phyloP scores from a whole-genome alignment of 1,140 invertebrate species.

The Meloidogyne exigua region DNA sequence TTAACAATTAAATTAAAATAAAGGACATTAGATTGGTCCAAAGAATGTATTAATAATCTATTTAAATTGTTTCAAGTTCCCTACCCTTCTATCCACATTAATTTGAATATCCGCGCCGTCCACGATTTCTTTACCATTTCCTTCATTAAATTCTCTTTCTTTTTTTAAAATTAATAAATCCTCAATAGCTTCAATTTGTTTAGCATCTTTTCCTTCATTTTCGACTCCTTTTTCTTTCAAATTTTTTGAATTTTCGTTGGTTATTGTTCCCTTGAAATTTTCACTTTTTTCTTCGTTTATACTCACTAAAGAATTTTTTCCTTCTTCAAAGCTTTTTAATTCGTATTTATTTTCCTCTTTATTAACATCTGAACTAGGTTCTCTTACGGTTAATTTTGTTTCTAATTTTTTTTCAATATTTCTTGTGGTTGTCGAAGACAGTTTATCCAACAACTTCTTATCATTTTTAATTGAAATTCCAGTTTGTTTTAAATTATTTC shows the following conservation, averaged over 20 bases:
- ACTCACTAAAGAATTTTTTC: too few species aligned
- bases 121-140: too few species aligned
- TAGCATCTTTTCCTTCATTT: not conserved
- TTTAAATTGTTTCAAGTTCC: too few species aligned
- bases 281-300: slow-evolving; percentile 5
- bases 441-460: not conserved
- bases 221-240: not conserved
- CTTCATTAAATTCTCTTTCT: not conserved
- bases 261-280: not conserved
- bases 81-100: not conserved
- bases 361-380: too few species aligned
- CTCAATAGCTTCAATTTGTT: not conserved
- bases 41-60: too few species aligned
- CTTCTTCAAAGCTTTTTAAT: not conserved
- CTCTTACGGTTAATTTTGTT: too few species aligned
- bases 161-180: not conserved
- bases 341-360: not conserved
- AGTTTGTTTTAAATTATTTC: not conserved
- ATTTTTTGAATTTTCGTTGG: not conserved
- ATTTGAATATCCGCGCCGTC: not conserved
- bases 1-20: too few species aligned
- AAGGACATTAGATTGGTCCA: too few species aligned
- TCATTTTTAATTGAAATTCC: not conserved
- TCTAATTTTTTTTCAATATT: not conserved
- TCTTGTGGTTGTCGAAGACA: not conserved